phyloP scores from a whole-genome alignment of 2,888 invertebrate genomes.

The Luffia ferchaultella region DNA sequence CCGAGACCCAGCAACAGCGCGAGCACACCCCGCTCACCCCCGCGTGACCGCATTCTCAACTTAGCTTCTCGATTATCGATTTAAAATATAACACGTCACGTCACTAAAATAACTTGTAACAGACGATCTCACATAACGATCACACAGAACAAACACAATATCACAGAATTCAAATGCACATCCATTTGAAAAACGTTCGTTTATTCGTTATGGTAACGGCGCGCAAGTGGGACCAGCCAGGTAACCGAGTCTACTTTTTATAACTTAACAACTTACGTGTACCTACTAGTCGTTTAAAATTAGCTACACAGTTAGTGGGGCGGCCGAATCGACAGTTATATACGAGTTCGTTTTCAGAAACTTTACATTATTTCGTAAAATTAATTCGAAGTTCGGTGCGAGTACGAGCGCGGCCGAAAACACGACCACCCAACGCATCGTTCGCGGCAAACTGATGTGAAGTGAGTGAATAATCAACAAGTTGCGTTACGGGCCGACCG shows the following conservation, averaged over 20 bases:
- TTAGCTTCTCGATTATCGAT: slow-evolving; percentile 28
- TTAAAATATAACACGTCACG: slow-evolving; percentile 49
- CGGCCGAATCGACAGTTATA: slow-evolving; percentile 35
- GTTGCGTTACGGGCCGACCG: slow-evolving; percentile 39
- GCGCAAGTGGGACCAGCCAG: slow-evolving; percentile 54
- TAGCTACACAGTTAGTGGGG: slow-evolving; percentile 36
- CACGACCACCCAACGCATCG: slow-evolving; percentile 55
- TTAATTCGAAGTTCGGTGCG: slow-evolving; percentile 54
- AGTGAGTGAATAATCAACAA: slow-evolving; percentile 63
- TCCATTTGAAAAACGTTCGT: slow-evolving; percentile 65
- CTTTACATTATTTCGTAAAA: slow-evolving; percentile 62
- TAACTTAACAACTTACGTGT: slow-evolving; percentile 53
- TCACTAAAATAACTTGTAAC: slow-evolving; percentile 53
- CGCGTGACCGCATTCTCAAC: slow-evolving; percentile 42
- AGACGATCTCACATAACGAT: slow-evolving; percentile 43
- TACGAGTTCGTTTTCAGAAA: slow-evolving; percentile 43
- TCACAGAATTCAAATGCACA: slow-evolving; percentile 57
- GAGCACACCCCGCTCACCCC: slow-evolving; percentile 42
- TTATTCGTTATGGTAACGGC: slow-evolving; percentile 60
- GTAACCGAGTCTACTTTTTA: slow-evolving; percentile 59
- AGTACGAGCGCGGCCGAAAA: slow-evolving; percentile 33
- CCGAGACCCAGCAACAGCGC: slow-evolving; percentile 35
- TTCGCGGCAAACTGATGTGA: slow-evolving; percentile 49
- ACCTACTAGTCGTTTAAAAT: slow-evolving; percentile 31
- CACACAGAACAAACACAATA: slow-evolving; percentile 58